Conservation (phyloP, 1,140 invertebrate genomes). For the Melanaphis sacchari region DNA sequence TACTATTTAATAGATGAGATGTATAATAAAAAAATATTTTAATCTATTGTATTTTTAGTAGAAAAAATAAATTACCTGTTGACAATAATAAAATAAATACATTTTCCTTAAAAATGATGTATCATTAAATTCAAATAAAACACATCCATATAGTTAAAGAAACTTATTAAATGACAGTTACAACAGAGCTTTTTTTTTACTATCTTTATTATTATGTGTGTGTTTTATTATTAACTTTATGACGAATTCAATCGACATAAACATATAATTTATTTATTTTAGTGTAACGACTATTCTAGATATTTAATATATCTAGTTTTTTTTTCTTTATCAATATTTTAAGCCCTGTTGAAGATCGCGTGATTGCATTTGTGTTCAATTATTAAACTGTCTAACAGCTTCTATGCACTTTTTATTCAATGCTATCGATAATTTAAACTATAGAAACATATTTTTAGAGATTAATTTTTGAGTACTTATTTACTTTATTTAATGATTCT, state of each 20-base stretch:
- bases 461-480: background rate
- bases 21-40: background rate
- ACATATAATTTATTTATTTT: too few species aligned
- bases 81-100: background rate
- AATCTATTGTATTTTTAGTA: background rate
- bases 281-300: background rate
- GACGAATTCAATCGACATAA: too few species aligned
- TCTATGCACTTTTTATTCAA: background rate
- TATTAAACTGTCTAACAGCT: background rate
- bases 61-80: background rate
- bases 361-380: background rate
- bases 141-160: too few species aligned
- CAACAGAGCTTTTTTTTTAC: too few species aligned
- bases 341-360: background rate
- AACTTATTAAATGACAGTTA: too few species aligned
- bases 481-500: background rate
- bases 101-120: background rate
- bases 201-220: too few species aligned
- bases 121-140: too few species aligned
- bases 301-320: too few species aligned
- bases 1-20: background rate
- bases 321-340: background rate
- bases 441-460: background rate
- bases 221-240: too few species aligned
- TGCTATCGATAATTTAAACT: background rate